Evolutionary conservation across 1,140 invertebrate genomes (phyloP).

Genomic region (Laupala kohalensis): DNA sequence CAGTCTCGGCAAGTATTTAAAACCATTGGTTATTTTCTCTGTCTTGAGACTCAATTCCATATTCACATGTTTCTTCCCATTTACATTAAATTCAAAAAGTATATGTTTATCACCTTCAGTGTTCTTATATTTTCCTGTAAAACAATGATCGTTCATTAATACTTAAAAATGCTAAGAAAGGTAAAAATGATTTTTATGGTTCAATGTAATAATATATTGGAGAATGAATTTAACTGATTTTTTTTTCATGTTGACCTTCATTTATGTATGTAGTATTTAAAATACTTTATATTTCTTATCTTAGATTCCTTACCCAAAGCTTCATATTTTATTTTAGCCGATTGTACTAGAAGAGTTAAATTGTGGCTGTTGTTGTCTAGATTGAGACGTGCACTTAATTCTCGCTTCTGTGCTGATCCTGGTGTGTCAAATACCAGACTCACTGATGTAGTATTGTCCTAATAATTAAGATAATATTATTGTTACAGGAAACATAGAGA

Average conservation of each 20-base stretch:
- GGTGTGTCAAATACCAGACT: conserved; percentile 52
- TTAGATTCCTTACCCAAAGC: conserved; percentile 32
- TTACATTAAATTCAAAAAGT: conserved; percentile 49
- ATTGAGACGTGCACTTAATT: conserved; percentile 40
- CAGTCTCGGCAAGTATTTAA: conserved; percentile 45
- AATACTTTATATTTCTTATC: background rate
- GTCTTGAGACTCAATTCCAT: conserved; percentile 37
- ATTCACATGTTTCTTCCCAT: conserved; percentile 54
- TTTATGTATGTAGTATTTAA: conserved; percentile 1
- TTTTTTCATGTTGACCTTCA: background rate
- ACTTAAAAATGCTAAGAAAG: background rate
- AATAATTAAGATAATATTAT: background rate
- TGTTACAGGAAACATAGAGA: background rate
- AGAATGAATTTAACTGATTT: no score
- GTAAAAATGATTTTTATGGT: conserved; percentile 2
- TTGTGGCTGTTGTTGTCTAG: conserved; percentile 40
- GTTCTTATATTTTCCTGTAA: conserved; percentile 46
- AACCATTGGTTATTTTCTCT: conserved; percentile 40
- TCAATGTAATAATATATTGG: background rate
- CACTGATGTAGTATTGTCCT: conserved; percentile 37
- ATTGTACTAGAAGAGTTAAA: conserved; percentile 42
- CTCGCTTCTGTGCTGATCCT: conserved; percentile 40
- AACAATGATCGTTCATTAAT: background rate
- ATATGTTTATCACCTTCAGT: conserved; percentile 45
- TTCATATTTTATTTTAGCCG: conserved; percentile 42